Percentiles rank a stretch among this genome's conserved stretches.
phyloP scores from a whole-genome alignment of 2,113 vertebrate genomes.

The Brienomyrus brachyistius region DNA sequence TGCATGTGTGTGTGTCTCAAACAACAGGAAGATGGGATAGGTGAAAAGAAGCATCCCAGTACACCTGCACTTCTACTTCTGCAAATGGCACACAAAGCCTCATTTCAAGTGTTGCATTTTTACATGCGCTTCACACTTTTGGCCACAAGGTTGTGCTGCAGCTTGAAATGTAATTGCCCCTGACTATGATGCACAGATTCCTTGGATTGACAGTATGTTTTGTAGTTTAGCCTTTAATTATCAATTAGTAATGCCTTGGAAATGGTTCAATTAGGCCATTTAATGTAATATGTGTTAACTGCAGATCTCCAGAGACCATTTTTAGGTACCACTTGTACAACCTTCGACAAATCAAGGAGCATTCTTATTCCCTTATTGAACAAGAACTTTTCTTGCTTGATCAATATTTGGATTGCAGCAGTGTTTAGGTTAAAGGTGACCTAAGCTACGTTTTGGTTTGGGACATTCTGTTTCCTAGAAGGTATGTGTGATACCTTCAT shows the following conservation, averaged over 20 bases:
- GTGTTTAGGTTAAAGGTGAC: conserved; percentile 16
- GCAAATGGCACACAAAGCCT: neutral
- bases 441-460: neutral
- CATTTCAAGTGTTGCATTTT: neutral
- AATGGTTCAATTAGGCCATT: conserved; percentile 14
- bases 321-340: conserved; percentile 7
- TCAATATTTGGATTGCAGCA: conserved; percentile 2
- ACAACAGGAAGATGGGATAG: neutral
- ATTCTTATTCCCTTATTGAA: neutral
- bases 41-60: neutral
- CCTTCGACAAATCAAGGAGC: neutral
- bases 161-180: neutral
- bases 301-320: conserved; percentile 15
- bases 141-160: conserved; percentile 44
- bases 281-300: conserved; percentile 8
- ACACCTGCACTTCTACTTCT: neutral
- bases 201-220: neutral
- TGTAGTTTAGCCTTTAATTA: conserved; percentile 17
- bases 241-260: neutral
- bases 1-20: neutral
- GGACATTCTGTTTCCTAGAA: neutral
- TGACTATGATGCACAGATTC: neutral
- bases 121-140: neutral
- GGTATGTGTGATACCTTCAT: neutral
- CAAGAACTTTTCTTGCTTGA: conserved; percentile 7